Evolutionary conservation across 2,888 invertebrate species (phyloP).

Genomic region (Plutella xylostella): DNA sequence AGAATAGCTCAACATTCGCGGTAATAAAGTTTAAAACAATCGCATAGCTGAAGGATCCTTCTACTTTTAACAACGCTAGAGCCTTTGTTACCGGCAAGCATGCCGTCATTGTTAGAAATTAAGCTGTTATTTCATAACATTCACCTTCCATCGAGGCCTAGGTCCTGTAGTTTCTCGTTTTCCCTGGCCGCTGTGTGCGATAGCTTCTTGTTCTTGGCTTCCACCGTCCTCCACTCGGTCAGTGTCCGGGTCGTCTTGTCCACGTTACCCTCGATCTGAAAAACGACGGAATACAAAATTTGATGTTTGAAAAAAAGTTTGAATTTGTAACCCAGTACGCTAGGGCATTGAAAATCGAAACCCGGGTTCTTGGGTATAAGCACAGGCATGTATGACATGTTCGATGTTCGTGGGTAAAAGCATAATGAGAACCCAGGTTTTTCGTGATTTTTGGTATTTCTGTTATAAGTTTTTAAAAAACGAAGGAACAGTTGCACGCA

Average conservation of each 20-base stretch:
- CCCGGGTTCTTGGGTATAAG: no score
- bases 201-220: slow-evolving; percentile 90
- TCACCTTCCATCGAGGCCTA: slow-evolving; percentile 60
- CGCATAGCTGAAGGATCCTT: slow-evolving; percentile 55
- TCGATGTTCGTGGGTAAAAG: no score
- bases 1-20: no score
- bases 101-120: background rate
- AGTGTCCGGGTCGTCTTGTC: slow-evolving; percentile 87
- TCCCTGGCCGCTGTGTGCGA: slow-evolving; percentile 90
- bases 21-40: no score
- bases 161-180: slow-evolving; percentile 92
- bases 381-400: no score
- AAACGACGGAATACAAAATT: background rate
- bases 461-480: no score
- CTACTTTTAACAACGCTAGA: slow-evolving; percentile 11
- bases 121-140: background rate
- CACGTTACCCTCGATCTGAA: slow-evolving; percentile 78
- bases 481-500: no score
- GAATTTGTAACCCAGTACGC: no score
- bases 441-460: no score
- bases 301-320: no score
- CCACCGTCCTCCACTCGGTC: slow-evolving; percentile 86
- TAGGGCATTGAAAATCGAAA: no score
- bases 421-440: no score
- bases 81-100: background rate